A percentile compares a stretch with the other conserved stretches of the same genome.
These are phyloP conservation scores for Podargus strigoides DNA, from an alignment of 2,797 vertebrate genomes.

Conservation along the genomic window DNA sequence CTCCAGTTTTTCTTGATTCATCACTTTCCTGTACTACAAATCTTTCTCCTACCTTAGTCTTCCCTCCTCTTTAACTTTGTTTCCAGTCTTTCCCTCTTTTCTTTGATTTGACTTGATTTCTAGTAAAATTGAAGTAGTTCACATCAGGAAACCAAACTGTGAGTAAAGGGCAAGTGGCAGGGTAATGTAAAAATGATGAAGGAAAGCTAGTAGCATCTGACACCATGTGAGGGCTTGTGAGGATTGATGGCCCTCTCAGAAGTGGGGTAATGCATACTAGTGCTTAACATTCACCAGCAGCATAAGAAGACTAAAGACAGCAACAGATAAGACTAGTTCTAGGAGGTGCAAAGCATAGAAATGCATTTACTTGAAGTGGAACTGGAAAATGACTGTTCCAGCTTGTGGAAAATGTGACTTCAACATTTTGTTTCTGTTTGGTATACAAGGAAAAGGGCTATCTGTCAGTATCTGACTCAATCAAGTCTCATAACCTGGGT, in stretches of 20 bases:
- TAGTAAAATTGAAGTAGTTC: neutral
- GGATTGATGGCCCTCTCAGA: neutral
- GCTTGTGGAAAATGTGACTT: neutral
- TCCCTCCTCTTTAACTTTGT: neutral
- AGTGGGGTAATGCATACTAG: neutral
- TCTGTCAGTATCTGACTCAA: neutral
- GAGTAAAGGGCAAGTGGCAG: neutral
- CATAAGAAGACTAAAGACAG: neutral
- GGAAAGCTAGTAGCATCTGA: neutral
- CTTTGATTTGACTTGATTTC: neutral
- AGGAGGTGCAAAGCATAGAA: neutral
- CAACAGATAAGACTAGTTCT: neutral
- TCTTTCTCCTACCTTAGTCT: neutral
- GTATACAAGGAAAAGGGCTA: neutral
- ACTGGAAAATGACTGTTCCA: neutral
- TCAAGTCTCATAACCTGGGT: neutral
- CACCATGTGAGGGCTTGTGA: neutral
- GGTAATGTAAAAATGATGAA: neutral
- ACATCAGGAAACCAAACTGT: neutral
- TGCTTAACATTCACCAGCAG: neutral
- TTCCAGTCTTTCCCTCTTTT: neutral
- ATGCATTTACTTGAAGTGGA: neutral
- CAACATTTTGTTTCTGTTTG: neutral
- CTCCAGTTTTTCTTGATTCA: neutral
- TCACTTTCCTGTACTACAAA: neutral